phyloP scores from a whole-genome alignment of 2,797 vertebrate genomes.

The Rhinogobio ventralis region DNA sequence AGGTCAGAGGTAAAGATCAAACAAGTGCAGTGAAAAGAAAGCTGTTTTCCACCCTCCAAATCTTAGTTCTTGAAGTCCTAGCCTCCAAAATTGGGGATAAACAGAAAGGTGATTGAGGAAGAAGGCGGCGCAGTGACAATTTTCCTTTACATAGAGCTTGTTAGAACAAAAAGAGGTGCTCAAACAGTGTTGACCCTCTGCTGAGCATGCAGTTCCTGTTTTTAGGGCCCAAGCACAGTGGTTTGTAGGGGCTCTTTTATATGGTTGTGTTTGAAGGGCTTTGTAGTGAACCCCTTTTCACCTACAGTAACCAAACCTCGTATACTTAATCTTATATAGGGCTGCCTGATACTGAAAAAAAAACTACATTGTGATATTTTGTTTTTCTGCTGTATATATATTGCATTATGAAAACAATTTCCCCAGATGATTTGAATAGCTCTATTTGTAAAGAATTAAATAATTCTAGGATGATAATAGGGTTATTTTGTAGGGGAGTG shows the following conservation, averaged over 20 bases:
- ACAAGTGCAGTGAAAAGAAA: background rate
- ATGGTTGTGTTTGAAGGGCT: background rate
- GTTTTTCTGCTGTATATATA: too few relatives aligned
- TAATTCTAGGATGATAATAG: too few relatives aligned
- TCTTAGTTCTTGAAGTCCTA: background rate
- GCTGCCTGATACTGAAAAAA: too few relatives aligned
- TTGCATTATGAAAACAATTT: too few relatives aligned
- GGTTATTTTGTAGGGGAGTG: too few relatives aligned
- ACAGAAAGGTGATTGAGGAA: background rate
- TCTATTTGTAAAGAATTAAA: too few relatives aligned
- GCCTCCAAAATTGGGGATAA: background rate
- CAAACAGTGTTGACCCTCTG: background rate
- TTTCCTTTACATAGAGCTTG: background rate
- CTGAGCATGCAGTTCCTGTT: background rate
- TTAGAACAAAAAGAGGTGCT: background rate
- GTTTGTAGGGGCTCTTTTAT: too few relatives aligned
- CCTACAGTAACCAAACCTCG: background rate
- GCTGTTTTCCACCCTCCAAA: background rate
- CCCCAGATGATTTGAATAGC: too few relatives aligned
- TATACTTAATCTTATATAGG: background rate
- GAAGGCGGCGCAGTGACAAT: too few relatives aligned
- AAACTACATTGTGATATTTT: too few relatives aligned
- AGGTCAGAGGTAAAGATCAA: conserved; percentile 19
- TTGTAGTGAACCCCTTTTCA: background rate
- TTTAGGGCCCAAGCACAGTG: background rate